Conservation (phyloP, 2,797 vertebrate genomes). For the Cacajao melanocephalus region DNA sequence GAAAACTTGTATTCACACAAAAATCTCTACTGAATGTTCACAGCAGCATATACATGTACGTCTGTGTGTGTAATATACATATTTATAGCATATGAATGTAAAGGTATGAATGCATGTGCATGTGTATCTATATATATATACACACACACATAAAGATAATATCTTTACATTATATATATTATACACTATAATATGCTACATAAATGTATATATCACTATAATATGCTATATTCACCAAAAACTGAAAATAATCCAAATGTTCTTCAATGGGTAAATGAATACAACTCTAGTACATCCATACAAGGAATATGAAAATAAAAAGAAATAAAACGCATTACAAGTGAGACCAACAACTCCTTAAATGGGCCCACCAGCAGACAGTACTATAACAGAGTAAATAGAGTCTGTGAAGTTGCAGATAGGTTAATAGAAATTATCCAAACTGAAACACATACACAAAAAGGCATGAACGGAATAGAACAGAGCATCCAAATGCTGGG, state of each 20-base stretch:
- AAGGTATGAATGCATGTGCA: no score
- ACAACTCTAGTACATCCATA: neutral
- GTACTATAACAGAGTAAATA: neutral
- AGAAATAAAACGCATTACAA: neutral
- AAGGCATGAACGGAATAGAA: neutral
- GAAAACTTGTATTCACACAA: neutral
- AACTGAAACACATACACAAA: neutral
- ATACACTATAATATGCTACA: neutral
- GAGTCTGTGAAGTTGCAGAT: neutral
- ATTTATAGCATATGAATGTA: neutral
- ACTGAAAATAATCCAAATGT: neutral
- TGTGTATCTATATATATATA: neutral
- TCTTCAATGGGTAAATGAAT: neutral
- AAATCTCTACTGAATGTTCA: neutral
- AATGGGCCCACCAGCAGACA: neutral
- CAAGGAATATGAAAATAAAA: neutral
- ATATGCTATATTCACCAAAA: neutral
- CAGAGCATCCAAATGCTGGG: neutral
- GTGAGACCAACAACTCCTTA: neutral
- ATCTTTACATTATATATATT: neutral
- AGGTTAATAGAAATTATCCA: neutral
- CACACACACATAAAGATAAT: neutral
- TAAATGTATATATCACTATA: neutral
- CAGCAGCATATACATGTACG: neutral
- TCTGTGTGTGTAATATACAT: neutral